Evolutionary conservation across 2,113 vertebrate species (phyloP).

Genomic region (Bungarus multicinctus): DNA sequence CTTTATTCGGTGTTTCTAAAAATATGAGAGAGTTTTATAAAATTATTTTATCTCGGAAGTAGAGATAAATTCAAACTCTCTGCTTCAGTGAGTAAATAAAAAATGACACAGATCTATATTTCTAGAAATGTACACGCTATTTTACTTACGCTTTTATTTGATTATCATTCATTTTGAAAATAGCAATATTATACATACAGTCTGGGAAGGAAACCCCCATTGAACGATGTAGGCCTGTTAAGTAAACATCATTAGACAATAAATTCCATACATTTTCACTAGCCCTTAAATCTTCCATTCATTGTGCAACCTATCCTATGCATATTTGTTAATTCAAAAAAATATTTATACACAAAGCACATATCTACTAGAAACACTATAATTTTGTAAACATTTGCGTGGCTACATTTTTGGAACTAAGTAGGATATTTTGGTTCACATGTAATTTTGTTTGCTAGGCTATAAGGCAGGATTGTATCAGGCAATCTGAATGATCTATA

Average conservation of each 20-base stretch:
- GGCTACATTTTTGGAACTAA: background rate
- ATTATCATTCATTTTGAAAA: background rate
- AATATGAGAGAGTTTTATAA: background rate
- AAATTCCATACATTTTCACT: background rate
- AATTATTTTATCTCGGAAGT: background rate
- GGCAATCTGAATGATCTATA: background rate
- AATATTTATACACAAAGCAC: background rate
- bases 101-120: background rate
- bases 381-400: background rate
- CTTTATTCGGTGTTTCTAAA: background rate
- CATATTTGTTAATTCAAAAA: background rate
- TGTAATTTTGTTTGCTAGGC: background rate
- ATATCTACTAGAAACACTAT: background rate
- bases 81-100: background rate
- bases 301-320: background rate
- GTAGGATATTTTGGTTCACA: too few species aligned
- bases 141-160: background rate
- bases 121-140: background rate
- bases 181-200: background rate
- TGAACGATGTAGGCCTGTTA: background rate
- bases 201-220: background rate
- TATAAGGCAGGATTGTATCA: background rate
- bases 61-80: background rate
- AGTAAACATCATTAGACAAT: background rate
- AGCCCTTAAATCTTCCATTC: background rate